Base-by-base conservation (phyloP, 2,797 vertebrate species). In the Myotis findleyi region DNA sequence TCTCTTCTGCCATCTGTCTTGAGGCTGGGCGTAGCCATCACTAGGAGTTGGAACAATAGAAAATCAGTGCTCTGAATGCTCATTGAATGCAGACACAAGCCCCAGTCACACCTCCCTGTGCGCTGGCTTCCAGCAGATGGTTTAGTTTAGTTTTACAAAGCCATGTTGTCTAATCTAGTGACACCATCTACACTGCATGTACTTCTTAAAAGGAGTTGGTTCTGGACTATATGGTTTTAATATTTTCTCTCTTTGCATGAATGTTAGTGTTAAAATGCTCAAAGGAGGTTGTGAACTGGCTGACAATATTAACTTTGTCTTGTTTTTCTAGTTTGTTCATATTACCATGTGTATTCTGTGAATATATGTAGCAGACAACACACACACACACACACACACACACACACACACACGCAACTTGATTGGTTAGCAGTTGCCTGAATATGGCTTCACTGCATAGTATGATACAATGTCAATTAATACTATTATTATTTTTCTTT, bases 121-220 rank as follows among this genome's bases (percentile, higher is more conserved):
- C 38, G 44, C 86, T 62, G 47, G 71, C 17, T 55, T 96, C 97
- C 86, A 97, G 86, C 97, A 98, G 96, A 96, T 95, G 97, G 96
- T 97, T 98, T 96, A 91, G 93, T 97, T 98, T 96, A 98, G 82
- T 87, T 93, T 96, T 75, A 97, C 86, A 95, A 97, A 97, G 88
- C 49, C 71, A 59, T 81, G 79, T 64, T 94, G 90, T 96, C 91
- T 95, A 96, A 98, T 98, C 97, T 97, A 89, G 72, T 96, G 96
- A 97, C 96, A 97, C 80, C 86, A 92, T 95, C 97, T 96, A 91
- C 16, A 79, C 71, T 92, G 98, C 77, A 95, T 93, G 95, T 75
- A 33, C 41, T 83, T 95, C 89, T 97, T 96, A 93, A 97, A 97
- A 97, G 91, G 68, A 92, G 87, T 92, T 97, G 84, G 92, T 94